Evolutionary conservation across 2,113 vertebrate genomes (phyloP).

Genomic region (Myotis brandtii): DNA sequence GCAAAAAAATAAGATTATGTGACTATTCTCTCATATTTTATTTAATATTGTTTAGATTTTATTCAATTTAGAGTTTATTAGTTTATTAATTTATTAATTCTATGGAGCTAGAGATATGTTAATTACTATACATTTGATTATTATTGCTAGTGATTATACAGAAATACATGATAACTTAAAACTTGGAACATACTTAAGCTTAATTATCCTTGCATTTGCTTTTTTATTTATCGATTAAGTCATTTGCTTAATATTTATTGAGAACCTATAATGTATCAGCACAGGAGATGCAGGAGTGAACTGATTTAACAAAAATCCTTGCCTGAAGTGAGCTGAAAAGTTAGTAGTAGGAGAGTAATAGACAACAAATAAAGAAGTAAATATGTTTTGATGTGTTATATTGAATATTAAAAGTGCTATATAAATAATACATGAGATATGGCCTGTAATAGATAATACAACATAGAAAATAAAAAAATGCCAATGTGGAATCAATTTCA

Average conservation of each 20-base stretch:
- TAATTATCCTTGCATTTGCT: not conserved
- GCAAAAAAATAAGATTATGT: not conserved
- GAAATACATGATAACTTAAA: conserved; percentile 15
- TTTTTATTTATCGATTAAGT: conserved; percentile 16
- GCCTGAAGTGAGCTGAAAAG: not conserved
- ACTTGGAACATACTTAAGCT: not conserved
- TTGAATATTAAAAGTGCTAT: not conserved
- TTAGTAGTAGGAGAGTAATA: not conserved
- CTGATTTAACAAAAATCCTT: not conserved
- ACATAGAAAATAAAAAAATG: not conserved
- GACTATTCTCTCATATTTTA: not conserved
- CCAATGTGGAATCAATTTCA: not conserved
- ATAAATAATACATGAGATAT: not conserved
- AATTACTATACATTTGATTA: not conserved
- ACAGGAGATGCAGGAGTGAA: not conserved
- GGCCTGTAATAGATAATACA: not conserved
- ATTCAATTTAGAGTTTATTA: not conserved
- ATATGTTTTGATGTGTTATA: not conserved
- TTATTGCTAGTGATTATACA: not conserved
- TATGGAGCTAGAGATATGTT: not conserved
- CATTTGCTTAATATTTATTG: not conserved
- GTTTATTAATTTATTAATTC: not conserved
- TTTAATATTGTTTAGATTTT: not conserved
- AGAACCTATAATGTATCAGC: not conserved
- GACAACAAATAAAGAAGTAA: not conserved